Evolutionary conservation across 2,888 invertebrate genomes (phyloP), one percentile per base, ranked within the genome.

Genomic region (Diarsia mendica): DNA sequence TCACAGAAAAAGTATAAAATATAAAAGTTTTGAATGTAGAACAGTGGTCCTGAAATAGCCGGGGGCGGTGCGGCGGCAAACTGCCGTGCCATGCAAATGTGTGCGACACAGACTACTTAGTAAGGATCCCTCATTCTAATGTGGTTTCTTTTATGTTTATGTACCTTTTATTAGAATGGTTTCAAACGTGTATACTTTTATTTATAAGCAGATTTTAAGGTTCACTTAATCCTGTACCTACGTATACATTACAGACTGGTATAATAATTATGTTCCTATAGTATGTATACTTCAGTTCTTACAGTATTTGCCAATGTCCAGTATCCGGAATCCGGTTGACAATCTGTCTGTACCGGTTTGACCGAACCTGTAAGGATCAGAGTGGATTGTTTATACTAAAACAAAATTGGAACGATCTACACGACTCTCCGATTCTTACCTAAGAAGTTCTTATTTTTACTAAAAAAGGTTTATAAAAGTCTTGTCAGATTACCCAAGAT

Each of bases 11-110:
- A 72, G 72, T 67, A 64, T 72, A 72, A 78, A 74, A 78, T 75
- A 49, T 75, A 74, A 85, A 85, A 74, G 76, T 85, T 79, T 79
- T 77, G 65, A 79, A 79, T 84, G 85, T 85, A 83, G 84, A 85
- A 85, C 85, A 75, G 76, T 68, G 64, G 71, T 75, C 55, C 69
- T 72, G 64, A 51, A 82, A 83, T 83, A 75, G 72, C 84, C 74
- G n/a, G 72, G 53, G 76, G 85, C 84, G 72, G 39, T 74, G 75
- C 78, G 84, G 72, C 72, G 75, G 84, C 69, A 67, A 75, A 72
- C 67, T 72, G 77, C 70, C 71, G 77, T 77, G 15, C 70, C 72
- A 69, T 72, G 80, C 75, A 73, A 83, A 82, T 78, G 73, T 53
- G 67, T 68, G 75, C 58, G 51, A 60, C 66, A 69, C 66, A 75